These are phyloP conservation scores for Mirounga angustirostris DNA, from an alignment of 2,113 vertebrate species.

Conservation along the genomic window DNA sequence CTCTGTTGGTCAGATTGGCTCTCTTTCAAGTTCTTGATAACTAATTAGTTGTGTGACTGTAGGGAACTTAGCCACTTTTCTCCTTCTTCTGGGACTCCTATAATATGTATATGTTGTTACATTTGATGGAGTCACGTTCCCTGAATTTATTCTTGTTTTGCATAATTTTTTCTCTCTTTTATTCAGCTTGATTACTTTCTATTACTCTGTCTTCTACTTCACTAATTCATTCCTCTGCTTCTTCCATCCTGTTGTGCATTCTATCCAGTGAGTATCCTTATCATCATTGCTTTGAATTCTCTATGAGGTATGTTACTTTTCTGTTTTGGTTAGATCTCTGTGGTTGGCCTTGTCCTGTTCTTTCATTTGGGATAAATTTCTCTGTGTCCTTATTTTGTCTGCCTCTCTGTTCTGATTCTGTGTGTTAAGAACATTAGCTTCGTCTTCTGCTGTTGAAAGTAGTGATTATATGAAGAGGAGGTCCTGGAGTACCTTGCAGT, in stretches of 20 bases:
- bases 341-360: neutral
- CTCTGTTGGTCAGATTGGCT: neutral
- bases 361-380: neutral
- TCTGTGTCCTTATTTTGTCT: neutral
- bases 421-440: neutral
- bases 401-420: neutral
- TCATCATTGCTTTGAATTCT: neutral
- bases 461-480: neutral
- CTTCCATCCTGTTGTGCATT: no score
- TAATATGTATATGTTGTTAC: neutral
- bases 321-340: neutral
- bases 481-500: neutral
- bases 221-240: no score
- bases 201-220: no score
- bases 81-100: neutral
- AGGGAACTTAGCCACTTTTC: no score
- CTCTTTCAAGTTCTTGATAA: no score
- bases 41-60: no score
- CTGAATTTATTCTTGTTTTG: no score
- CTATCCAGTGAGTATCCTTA: no score
- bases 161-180: no score
- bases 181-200: no score
- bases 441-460: neutral
- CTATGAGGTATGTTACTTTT: neutral
- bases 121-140: neutral